A percentile compares a stretch with the other conserved stretches of the same genome.
These are phyloP conservation scores for Villa cingulata DNA, from an alignment of 2,888 invertebrate genomes.

Conservation along the genomic window DNA sequence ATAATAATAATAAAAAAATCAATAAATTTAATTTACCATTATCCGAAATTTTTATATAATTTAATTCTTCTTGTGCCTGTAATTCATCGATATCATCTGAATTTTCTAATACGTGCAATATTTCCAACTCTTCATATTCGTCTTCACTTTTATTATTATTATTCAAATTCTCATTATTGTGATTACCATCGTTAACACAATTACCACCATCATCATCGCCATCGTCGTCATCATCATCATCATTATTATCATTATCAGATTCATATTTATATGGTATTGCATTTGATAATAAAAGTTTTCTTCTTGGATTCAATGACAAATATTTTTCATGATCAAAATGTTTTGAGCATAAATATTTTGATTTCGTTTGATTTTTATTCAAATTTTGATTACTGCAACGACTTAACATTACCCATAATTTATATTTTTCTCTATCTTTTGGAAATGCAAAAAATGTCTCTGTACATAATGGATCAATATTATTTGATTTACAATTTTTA, in stretches of 20 bases:
- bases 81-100: too few species aligned
- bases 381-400: neutral
- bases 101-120: too few species aligned
- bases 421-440: constrained; percentile 2
- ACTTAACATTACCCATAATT: constrained; percentile 7
- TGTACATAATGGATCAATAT: neutral
- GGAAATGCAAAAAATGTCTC: constrained; percentile 12
- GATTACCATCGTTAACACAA: neutral
- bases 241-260: constrained; percentile 4
- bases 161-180: too few species aligned
- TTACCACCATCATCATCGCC: neutral
- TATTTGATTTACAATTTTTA: constrained; percentile 6
- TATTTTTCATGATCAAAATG: constrained; percentile 12
- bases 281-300: constrained; percentile 7
- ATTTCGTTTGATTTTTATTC: constrained; percentile 2
- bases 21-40: too few species aligned
- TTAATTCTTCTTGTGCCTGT: too few species aligned
- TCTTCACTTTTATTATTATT: neutral
- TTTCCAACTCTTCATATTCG: neutral
- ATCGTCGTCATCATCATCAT: constrained; percentile 3
- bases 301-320: constrained; percentile 10
- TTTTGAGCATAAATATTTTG: constrained; percentile 10
- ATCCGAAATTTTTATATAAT: too few species aligned
- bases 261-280: constrained; percentile 9
- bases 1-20: too few species aligned